A percentile compares a stretch with the other conserved stretches of the same genome.
These are phyloP conservation scores for Tretioscincus oriximinensis DNA, from an alignment of 2,113 vertebrate genomes.

Conservation along the genomic window DNA sequence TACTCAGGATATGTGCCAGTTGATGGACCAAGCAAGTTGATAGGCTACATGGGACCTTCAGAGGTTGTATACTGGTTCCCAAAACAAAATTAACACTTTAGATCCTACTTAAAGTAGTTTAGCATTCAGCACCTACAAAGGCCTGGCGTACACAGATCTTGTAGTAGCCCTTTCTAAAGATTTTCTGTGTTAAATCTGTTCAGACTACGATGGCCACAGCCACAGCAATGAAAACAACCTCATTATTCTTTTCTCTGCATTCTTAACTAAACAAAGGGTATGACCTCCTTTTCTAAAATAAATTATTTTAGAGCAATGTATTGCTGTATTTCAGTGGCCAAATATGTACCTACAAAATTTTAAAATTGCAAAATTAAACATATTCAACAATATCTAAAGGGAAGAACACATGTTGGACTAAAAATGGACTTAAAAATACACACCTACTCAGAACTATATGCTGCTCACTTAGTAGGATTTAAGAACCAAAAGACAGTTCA, in stretches of 20 bases:
- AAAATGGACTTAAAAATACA: background rate
- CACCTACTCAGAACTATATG: background rate
- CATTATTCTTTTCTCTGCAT: background rate
- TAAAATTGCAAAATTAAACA: background rate
- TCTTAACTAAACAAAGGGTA: background rate
- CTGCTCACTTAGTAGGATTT: too few species aligned
- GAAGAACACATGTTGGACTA: background rate
- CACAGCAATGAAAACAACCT: background rate
- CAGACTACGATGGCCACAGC: background rate
- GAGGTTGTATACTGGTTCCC: conserved; percentile 78
- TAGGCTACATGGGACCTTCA: conserved; percentile 93
- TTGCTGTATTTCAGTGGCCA: background rate
- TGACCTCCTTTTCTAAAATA: background rate
- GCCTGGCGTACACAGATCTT: background rate
- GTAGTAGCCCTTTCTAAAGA: background rate
- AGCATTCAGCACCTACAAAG: fast-evolving
- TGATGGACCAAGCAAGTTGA: conserved; percentile 94
- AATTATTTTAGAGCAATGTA: background rate
- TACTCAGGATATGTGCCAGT: conserved; percentile 90
- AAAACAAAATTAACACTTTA: conserved; percentile 7
- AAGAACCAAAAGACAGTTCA: background rate
- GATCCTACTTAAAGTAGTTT: fast-evolving
- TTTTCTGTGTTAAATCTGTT: background rate
- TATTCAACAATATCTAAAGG: background rate
- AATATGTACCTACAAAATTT: background rate